Conservation (phyloP, 2,797 vertebrate genomes). For the Esox masquinongy region DNA sequence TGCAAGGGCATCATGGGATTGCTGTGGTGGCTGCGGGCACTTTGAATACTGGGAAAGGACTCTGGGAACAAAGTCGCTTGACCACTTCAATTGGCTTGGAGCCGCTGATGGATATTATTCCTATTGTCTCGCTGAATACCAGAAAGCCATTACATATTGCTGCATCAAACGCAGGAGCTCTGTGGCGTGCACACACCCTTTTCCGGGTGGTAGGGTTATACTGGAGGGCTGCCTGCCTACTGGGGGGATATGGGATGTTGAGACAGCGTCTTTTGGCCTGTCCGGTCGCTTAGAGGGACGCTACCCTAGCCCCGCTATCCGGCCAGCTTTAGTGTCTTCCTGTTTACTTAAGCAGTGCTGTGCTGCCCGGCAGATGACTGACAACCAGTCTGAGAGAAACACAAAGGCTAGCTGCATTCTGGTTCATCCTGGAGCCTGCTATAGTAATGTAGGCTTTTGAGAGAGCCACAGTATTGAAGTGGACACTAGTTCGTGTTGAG, state of each 20-base stretch:
- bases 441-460: background rate
- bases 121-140: slow-evolving; percentile 17
- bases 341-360: slow-evolving; percentile 46
- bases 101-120: slow-evolving; percentile 13
- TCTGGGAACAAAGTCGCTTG: background rate
- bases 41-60: background rate
- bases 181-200: slow-evolving; percentile 32
- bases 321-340: slow-evolving; percentile 38
- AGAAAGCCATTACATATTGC: background rate
- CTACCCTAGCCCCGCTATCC: background rate
- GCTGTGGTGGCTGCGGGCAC: background rate
- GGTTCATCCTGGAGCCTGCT: background rate
- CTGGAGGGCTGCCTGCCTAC: background rate
- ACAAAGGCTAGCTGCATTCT: background rate
- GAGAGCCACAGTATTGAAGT: background rate
- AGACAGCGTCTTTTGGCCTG: slow-evolving; percentile 2
- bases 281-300: slow-evolving; percentile 5
- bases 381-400: background rate
- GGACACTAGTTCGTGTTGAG: slow-evolving; percentile 2
- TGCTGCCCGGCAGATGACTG: slow-evolving; percentile 6
- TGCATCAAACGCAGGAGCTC: background rate
- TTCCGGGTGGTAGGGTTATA: slow-evolving; percentile 39
- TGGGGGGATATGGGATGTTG: slow-evolving; percentile 10
- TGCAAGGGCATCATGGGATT: background rate
- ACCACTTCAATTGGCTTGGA: background rate